Evolutionary conservation across 2,888 invertebrate genomes (phyloP), one percentile per base, ranked within the genome.

Genomic region (Chironomus tentans): DNA sequence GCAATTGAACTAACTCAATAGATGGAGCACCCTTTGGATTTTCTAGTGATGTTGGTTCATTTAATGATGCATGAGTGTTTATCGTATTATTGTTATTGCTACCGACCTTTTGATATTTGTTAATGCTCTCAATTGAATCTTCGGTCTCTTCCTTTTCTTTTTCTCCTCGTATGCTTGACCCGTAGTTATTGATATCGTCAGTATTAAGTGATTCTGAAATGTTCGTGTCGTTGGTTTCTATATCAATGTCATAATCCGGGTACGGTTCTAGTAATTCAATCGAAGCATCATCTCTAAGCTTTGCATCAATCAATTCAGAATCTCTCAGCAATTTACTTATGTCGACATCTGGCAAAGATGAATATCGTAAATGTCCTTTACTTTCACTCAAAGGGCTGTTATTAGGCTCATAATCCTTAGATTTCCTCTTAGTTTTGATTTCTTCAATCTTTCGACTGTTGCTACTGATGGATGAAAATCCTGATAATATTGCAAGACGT

Each of bases 261-360:
- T 38, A 61, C 2, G 72, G 72, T 46, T 72, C 72, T 18, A 62
- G 15, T 7, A 62, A 38, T 38, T 72, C 61, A 38, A 72, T 50
- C 6, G 72, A 72, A 12, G 46, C 62, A 46, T 72, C 72, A 18
- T 83, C 79, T 83, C 91, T 84, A 76, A 91, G 82, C 81, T 91
- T 90, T 76, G 88, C 88, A 81, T 91, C 91, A 79, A 91, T 91
- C 78, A 88, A 87, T 81, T 91, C 91, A 77, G 89, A 90, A 80
- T 89, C 90, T 79, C 89, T 87, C 77, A 91, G 85, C 80, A 89
- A 89, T 81, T 90, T 89, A 77, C 90, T 88, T 24, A 89, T 88
- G 76, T 89, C 89, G 69, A 91, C 88, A 82, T 91, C 91, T 7
- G 91, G 91, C 78, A 91, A 83, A 22, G 91, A 91, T 82, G 89